These are phyloP conservation scores for Coilia nasus DNA, from an alignment of 2,797 vertebrate species.

Conservation along the genomic window DNA sequence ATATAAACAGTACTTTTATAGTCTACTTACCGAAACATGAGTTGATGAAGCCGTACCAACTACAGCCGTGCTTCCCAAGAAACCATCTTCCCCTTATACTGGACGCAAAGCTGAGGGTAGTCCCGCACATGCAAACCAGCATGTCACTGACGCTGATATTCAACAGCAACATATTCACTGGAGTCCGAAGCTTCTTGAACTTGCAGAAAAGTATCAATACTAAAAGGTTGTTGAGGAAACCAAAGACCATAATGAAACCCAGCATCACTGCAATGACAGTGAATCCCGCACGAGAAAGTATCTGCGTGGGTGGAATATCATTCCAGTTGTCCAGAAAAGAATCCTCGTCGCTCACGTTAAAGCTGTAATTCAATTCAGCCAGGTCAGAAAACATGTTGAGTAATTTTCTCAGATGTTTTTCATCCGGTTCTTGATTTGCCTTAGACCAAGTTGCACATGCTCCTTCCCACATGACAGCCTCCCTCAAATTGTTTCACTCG, in stretches of 20 bases:
- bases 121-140: slow-evolving; percentile 88
- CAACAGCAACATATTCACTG: slow-evolving; percentile 88
- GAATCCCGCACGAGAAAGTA: slow-evolving; percentile 79
- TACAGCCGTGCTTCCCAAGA: slow-evolving; percentile 81
- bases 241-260: slow-evolving; percentile 86
- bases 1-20: background rate
- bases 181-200: slow-evolving; percentile 87
- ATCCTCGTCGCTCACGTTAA: slow-evolving; percentile 70
- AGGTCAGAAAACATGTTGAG: slow-evolving; percentile 63
- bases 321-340: slow-evolving; percentile 52
- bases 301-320: slow-evolving; percentile 57
- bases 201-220: slow-evolving; percentile 88
- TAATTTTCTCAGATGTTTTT: slow-evolving; percentile 58
- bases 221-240: slow-evolving; percentile 87
- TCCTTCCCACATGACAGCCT: background rate
- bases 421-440: background rate
- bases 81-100: slow-evolving; percentile 84
- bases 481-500: background rate
- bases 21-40: slow-evolving; percentile 85
- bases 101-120: slow-evolving; percentile 87
- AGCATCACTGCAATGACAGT: slow-evolving; percentile 82
- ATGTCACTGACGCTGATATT: slow-evolving; percentile 92
- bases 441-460: background rate
- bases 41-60: slow-evolving; percentile 92
- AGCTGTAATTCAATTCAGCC: slow-evolving; percentile 72